A percentile compares a stretch with the other conserved stretches of the same genome.
These are phyloP conservation scores for Hydrochoerus hydrochaeris DNA, from an alignment of 2,113 vertebrate genomes.

Conservation along the genomic window DNA sequence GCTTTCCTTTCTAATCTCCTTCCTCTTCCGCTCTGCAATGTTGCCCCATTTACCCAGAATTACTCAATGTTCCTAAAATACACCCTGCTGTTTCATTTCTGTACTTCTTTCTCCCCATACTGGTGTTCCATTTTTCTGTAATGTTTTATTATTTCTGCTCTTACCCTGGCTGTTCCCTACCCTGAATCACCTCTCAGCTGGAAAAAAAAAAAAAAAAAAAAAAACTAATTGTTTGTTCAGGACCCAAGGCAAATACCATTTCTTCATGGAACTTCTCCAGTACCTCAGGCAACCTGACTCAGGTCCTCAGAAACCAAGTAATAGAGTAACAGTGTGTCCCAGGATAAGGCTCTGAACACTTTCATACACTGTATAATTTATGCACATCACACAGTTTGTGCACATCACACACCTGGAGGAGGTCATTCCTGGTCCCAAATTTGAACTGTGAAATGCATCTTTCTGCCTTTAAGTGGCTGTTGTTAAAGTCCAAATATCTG, in stretches of 20 bases:
- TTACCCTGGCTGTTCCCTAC: not conserved
- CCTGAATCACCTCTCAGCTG: not conserved
- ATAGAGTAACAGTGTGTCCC: not conserved
- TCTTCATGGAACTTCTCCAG: not conserved
- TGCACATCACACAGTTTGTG: no score
- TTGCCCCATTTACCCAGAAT: not conserved
- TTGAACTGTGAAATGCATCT: not conserved
- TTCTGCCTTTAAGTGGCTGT: not conserved
- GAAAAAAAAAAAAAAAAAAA: not conserved
- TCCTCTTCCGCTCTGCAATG: not conserved
- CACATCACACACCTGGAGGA: not conserved
- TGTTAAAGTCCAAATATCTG: not conserved
- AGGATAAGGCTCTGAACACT: not conserved
- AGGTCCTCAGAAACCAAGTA: not conserved
- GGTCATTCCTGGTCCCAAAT: not conserved
- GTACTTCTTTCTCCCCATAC: not conserved
- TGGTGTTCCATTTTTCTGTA: not conserved
- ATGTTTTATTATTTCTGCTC: not conserved
- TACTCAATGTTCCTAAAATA: not conserved
- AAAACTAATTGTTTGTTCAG: not conserved
- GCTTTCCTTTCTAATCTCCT: not conserved
- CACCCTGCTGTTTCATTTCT: not conserved
- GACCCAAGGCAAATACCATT: not conserved
- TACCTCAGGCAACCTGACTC: not conserved
- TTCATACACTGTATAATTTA: not conserved